phyloP scores from a whole-genome alignment of 2,888 invertebrate species.

The Mechanitis messenoides region DNA sequence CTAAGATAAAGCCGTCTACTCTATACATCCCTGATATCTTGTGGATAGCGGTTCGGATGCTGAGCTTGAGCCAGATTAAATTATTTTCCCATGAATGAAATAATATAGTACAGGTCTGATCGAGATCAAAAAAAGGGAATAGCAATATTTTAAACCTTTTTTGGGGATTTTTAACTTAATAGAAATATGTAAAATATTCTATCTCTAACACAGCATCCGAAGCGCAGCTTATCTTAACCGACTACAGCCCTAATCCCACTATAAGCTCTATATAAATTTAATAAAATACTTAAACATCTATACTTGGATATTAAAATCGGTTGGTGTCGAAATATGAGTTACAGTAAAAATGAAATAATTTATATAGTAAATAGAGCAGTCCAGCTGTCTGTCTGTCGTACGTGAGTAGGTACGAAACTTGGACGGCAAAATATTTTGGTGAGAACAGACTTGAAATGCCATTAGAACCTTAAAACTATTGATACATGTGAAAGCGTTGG shows the following conservation, averaged over 20 bases:
- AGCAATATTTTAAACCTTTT: too few species aligned
- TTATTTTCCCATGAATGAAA: too few species aligned
- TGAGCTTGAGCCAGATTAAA: constrained; percentile 6
- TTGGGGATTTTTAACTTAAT: constrained; percentile 2
- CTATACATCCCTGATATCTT: constrained; percentile 65
- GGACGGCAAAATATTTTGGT: constrained; percentile 73
- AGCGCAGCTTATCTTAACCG: constrained; percentile 35
- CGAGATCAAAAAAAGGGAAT: too few species aligned
- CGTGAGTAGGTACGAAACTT: constrained; percentile 46
- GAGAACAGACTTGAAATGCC: constrained; percentile 34
- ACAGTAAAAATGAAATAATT: constrained; percentile 49
- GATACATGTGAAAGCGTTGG: constrained; percentile 21
- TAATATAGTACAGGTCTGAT: too few species aligned
- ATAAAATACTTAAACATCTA: constrained; percentile 66
- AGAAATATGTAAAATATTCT: background rate
- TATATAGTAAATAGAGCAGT: constrained; percentile 48
- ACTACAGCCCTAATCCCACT: constrained; percentile 67
- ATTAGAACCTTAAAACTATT: constrained; percentile 20
- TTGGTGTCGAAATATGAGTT: constrained; percentile 63
- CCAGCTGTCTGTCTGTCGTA: constrained; percentile 49
- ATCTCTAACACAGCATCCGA: constrained; percentile 30
- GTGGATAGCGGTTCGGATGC: constrained; percentile 37
- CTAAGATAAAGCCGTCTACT: constrained; percentile 62
- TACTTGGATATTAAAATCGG: constrained; percentile 50
- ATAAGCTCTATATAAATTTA: constrained; percentile 73